Base-by-base conservation (phyloP, 2,888 invertebrate species). In the Sinhomidia bicolor region DNA sequence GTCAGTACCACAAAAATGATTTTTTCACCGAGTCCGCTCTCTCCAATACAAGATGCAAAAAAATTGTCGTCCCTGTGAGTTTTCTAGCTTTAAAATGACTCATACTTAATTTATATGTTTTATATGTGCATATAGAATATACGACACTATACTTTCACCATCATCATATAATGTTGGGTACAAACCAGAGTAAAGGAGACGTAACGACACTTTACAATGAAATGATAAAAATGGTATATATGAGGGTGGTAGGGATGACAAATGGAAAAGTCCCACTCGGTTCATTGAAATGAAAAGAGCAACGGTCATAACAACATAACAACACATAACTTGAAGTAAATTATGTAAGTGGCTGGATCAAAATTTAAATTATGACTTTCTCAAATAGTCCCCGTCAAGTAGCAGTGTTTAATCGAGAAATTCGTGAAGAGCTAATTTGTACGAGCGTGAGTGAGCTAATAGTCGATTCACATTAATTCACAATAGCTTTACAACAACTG, bases 361-460 rank as follows among this genome's bases (percentile, higher is more conserved):
- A 76, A 29, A 76, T 76, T 76, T 51, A 51, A 76, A 54, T 29
- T 26, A 76, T 29, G 76, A 76, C 76, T 76, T 76, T 76, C 54
- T 51, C 76, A 76, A 76, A 29, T n/a, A 54, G 76, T 20, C 76
- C n/a, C n/a, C n/a, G n/a, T n/a, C n/a, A n/a, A 51, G 20, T n/a
- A 7, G 23, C 1, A n/a, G n/a, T 65, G n/a, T 32, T 20, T 60
- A 9, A 17, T 65, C 32, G 9, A 9, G 26, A 5, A 57, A n/a
- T 17, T 57, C 17, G 54, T 57, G 54, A 51, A 9, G 14, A 51
- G 14, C 20, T 2, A 10, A 26, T 6, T 23, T 26, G 20, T 23
- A 14, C 10, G 57, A 57, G 54, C 54, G 17, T 9, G 20, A 10
- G 23, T 54, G 54, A 2, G 60, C n/a, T n/a, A n/a, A n/a, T n/a